phyloP scores from a whole-genome alignment of 2,113 vertebrate species.

The Drymodes brunneopygia region DNA sequence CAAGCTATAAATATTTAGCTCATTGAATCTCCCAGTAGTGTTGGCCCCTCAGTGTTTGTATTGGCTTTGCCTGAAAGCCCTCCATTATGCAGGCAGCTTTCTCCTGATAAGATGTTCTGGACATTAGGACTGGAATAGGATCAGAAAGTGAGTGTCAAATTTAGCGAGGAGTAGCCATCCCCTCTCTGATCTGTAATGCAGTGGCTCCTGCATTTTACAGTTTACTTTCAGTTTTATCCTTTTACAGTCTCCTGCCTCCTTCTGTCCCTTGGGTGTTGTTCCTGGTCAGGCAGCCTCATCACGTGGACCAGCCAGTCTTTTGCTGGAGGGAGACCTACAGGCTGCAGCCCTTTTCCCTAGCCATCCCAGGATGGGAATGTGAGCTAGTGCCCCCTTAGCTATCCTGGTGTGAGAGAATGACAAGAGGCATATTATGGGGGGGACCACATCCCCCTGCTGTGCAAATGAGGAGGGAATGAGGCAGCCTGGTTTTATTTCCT shows the following conservation, averaged over 20 bases:
- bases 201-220: neutral
- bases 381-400: neutral
- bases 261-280: neutral
- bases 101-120: slow-evolving; percentile 25
- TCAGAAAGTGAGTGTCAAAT: neutral
- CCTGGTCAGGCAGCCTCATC: neutral
- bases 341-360: neutral
- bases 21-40: slow-evolving; percentile 31
- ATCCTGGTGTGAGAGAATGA: neutral
- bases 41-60: slow-evolving; percentile 17
- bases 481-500: slow-evolving; percentile 38
- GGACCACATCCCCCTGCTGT: neutral
- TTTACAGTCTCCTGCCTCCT: neutral
- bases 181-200: neutral
- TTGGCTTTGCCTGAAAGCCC: slow-evolving; percentile 50
- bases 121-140: neutral
- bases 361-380: neutral
- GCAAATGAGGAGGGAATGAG: neutral
- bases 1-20: slow-evolving; percentile 57
- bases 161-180: neutral
- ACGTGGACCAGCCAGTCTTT: neutral
- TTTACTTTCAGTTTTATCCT: neutral
- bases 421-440: neutral
- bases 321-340: neutral
- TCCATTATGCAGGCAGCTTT: slow-evolving; percentile 34